Evolutionary conservation across 2,113 vertebrate species (phyloP).

Genomic region (Rhadina sibilatrix): DNA sequence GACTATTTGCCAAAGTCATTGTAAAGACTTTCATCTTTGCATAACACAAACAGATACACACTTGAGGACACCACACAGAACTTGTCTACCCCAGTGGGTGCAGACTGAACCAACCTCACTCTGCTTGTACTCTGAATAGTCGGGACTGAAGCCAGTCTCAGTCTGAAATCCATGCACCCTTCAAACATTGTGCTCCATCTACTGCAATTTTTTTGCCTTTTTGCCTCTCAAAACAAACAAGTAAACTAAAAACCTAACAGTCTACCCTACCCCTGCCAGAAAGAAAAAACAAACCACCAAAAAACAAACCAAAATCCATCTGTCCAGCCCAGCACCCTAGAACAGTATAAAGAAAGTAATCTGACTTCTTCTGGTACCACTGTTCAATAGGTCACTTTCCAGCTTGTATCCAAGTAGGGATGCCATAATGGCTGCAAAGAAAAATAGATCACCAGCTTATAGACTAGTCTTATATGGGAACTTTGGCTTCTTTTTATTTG

Average conservation of each 20-base stretch:
- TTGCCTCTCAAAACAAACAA: neutral
- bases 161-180: neutral
- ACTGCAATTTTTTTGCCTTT: neutral
- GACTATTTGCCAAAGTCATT: neutral
- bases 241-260: neutral
- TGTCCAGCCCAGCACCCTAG: neutral
- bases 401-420: neutral
- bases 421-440: neutral
- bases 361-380: neutral
- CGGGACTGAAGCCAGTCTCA: neutral
- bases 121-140: neutral
- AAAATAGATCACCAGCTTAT: neutral
- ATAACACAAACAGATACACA: neutral
- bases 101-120: neutral
- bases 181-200: neutral
- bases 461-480: neutral
- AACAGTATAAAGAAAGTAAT: neutral
- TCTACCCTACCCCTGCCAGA: rapidly evolving
- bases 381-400: neutral
- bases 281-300: neutral
- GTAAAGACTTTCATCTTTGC: neutral
- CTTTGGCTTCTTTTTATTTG: neutral
- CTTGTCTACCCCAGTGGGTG: neutral
- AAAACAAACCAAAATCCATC: neutral
- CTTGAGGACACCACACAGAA: neutral